phyloP scores from a whole-genome alignment of 2,113 vertebrate genomes.

The Nannospalax galili region DNA sequence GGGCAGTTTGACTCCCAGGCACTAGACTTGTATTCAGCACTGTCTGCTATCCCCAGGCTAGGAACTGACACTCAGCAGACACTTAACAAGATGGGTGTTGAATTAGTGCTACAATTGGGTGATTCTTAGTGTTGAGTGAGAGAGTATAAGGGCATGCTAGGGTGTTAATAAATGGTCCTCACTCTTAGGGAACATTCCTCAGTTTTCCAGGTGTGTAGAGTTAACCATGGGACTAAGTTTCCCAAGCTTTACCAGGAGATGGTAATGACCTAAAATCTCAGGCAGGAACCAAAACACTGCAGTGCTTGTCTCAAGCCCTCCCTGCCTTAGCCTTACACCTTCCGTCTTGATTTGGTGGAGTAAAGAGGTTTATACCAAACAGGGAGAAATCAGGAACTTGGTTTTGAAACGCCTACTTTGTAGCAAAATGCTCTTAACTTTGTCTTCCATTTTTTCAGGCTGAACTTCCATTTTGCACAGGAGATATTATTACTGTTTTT shows the following conservation, averaged over 20 bases:
- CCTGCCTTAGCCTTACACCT: no score
- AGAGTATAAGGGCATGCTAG: background rate
- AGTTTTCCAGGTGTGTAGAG: background rate
- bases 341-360: no score
- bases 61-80: background rate
- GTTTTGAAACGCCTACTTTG: background rate
- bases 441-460: conserved; percentile 85
- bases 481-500: conserved; percentile 96
- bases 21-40: no score
- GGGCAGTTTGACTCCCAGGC: background rate
- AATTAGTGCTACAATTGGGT: background rate
- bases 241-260: background rate
- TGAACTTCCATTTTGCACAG: conserved; percentile 97
- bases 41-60: background rate
- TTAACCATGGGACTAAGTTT: background rate
- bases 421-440: background rate
- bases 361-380: background rate
- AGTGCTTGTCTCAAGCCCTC: background rate
- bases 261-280: no score
- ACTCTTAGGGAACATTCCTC: background rate
- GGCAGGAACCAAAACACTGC: background rate
- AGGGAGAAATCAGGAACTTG: background rate
- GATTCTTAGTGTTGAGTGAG: background rate
- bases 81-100: background rate
- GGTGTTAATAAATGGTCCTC: background rate